Base-by-base conservation (phyloP, 2,113 vertebrate species). In the Zapornia atra region DNA sequence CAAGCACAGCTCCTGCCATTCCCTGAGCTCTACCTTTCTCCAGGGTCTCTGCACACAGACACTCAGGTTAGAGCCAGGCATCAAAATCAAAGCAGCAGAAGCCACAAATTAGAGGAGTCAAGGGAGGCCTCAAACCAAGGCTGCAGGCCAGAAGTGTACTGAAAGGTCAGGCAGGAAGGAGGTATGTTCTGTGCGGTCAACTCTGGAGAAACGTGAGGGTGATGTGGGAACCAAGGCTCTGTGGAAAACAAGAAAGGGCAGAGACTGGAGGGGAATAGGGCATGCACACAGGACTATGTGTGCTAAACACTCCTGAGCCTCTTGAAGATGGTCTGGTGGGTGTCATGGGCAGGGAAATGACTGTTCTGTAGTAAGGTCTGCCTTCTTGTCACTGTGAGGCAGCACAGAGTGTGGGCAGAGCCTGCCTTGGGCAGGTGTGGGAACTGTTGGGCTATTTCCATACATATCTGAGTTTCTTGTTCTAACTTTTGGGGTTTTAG, bases 1-100 rank as follows among this genome's bases (percentile, higher is more conserved):
- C 0, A 0, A 75, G 36, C 0, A 1, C 54, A 53, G 76, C 20
- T 82, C 21, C 61, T 83, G 56, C 44, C 1, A 0, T 38, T 90
- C 44, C 82, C 34, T 28, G 50, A 87, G 72, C 56, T 65, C 20
- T 60, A 19, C 51, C 69, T 71, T 81, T 56, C 28, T 24, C 46
- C 33, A 33, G 24, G 33, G 40, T 51, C 54, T 88, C 48, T 33
- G 36, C 1, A 11, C 20, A 10, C 16, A 16, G 5, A 64, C 56
- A 10, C 44, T 28, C 26, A 19, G 15, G 29, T 48, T 42, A 60
- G 8, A 84, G 38, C 5, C 44, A 81, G 44, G 51, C 57, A 85
- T 54, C 69, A 54, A 88, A 76, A 53, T 53, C 36, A 38, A 75
- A 88, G 57, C 40, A 38, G 22, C 15, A 88, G 38, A 88, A 88